A percentile compares a stretch with the other conserved stretches of the same genome.
Evolutionary conservation across 2,113 vertebrate genomes (phyloP).

Genomic region (Puffinus mauretanicus): DNA sequence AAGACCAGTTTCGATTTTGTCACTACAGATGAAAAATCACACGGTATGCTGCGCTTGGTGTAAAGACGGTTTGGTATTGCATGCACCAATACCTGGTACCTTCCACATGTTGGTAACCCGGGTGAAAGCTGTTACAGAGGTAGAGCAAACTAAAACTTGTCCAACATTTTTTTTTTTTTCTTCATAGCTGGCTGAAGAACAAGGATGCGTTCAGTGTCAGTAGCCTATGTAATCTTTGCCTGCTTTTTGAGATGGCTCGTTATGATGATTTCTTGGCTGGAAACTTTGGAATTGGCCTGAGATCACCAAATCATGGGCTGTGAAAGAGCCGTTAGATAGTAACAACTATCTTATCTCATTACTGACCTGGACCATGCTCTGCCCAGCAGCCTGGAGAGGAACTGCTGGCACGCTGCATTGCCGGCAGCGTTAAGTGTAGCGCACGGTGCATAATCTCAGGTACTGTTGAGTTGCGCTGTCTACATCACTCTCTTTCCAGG

Average conservation of each 20-base stretch:
- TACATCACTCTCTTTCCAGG: too few relatives aligned
- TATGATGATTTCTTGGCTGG: not conserved
- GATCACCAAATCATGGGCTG: not conserved
- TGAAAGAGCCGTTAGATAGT: not conserved
- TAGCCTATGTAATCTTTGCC: not conserved
- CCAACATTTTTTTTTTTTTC: not conserved
- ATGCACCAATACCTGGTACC: not conserved
- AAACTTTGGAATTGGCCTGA: not conserved
- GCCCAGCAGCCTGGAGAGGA: not conserved
- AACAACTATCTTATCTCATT: not conserved
- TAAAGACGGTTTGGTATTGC: not conserved
- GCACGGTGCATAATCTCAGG: accelerated
- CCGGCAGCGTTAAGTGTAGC: not conserved
- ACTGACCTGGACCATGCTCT: not conserved
- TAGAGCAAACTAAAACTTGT: not conserved
- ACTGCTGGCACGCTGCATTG: not conserved
- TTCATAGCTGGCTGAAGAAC: not conserved
- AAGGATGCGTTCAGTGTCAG: not conserved
- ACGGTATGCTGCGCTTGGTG: not conserved
- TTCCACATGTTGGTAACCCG: not conserved
- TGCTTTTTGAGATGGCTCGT: not conserved
- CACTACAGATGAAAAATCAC: not conserved
- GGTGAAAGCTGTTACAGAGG: not conserved
- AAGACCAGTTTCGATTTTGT: not conserved
- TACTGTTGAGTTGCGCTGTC: not conserved